Conservation (phyloP, 2,113 vertebrate genomes). For the Dicentrarchus labrax region DNA sequence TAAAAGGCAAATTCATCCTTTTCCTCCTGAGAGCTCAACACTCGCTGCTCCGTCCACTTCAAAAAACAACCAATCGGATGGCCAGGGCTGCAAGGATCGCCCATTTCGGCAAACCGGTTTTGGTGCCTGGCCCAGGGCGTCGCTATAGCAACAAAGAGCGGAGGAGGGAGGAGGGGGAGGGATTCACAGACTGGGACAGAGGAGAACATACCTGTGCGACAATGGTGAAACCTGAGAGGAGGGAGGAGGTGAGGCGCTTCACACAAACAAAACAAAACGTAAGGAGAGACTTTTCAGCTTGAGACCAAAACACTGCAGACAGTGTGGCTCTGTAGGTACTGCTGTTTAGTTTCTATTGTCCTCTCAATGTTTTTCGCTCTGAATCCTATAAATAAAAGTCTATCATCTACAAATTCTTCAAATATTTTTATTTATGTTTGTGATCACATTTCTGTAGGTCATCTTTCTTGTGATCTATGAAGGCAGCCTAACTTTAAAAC, state of each 20-base stretch:
- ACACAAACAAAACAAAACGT: neutral
- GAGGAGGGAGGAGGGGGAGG: neutral
- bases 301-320: neutral
- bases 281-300: neutral
- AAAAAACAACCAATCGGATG: neutral
- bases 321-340: neutral
- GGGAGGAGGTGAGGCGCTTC: constrained; percentile 12
- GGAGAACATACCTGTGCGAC: constrained; percentile 46
- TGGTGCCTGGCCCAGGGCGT: constrained; percentile 16
- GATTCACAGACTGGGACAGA: neutral
- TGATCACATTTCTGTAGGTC: neutral
- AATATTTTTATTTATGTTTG: neutral
- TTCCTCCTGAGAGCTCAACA: neutral
- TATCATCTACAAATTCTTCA: neutral
- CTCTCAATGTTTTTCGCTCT: neutral
- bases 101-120: constrained; percentile 45
- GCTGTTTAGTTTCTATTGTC: neutral
- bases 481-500: neutral
- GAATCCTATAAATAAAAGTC: neutral
- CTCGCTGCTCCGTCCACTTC: neutral
- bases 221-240: constrained; percentile 66
- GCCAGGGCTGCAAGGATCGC: neutral
- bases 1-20: neutral
- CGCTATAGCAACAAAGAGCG: constrained; percentile 26
- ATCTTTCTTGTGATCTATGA: neutral